A percentile compares a stretch with the other conserved stretches of the same genome.
Evolutionary conservation across 2,797 vertebrate species (phyloP).

Genomic region (Cyclopterus lumpus): DNA sequence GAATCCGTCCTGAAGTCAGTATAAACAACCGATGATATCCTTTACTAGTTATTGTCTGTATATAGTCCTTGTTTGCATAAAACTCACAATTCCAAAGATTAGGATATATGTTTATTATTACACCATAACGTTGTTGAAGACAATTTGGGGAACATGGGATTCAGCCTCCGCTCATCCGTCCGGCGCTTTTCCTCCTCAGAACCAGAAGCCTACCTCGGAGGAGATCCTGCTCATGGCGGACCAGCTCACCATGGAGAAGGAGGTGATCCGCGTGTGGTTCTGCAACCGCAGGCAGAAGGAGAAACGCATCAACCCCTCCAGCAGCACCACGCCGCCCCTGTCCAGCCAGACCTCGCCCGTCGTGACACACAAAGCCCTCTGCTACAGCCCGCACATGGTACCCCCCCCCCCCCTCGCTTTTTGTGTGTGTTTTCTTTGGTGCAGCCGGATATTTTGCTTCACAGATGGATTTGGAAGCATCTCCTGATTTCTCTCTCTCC

Average conservation of each 20-base stretch:
- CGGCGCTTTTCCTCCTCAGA: constrained; percentile 74
- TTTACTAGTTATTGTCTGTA: too few species aligned
- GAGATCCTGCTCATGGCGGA: constrained; percentile 93
- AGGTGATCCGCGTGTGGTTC: constrained; percentile 96
- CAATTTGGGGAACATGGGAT: background rate
- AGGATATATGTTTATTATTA: too few species aligned
- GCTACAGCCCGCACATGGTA: constrained; percentile 90
- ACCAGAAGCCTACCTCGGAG: constrained; percentile 96
- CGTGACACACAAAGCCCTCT: constrained; percentile 84
- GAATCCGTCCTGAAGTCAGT: too few species aligned
- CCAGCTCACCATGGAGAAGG: constrained; percentile 96
- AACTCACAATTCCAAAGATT: too few species aligned
- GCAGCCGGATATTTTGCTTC: constrained; percentile 19
- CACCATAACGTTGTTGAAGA: background rate
- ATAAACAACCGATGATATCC: too few species aligned
- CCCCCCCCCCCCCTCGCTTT: too few species aligned
- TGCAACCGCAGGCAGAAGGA: constrained; percentile 95
- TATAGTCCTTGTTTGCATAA: too few species aligned
- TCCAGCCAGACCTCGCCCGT: constrained; percentile 83
- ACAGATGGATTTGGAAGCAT: constrained; percentile 1
- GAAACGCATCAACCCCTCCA: constrained; percentile 92
- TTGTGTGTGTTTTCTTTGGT: background rate
- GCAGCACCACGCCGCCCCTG: constrained; percentile 88
- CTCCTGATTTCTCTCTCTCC: constrained; percentile 30
- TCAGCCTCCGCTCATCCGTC: background rate